These are phyloP conservation scores for Amblyraja radiata DNA, from an alignment of 2,797 vertebrate species.

Conservation along the genomic window DNA sequence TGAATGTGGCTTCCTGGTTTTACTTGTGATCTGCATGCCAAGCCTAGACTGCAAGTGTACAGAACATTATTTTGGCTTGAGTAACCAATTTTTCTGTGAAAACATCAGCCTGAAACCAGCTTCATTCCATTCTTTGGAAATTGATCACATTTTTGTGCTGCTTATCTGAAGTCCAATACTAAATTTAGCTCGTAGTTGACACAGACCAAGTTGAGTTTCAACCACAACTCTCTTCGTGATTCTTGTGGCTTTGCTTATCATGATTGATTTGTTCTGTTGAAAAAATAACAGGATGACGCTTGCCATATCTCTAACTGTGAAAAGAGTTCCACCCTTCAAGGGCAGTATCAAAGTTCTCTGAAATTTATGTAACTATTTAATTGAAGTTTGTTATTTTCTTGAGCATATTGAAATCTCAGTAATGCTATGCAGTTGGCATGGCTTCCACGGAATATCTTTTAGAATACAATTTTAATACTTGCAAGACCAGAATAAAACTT, in stretches of 20 bases:
- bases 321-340: not conserved
- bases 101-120: not conserved
- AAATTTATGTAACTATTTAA: conserved; percentile 3
- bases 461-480: not conserved
- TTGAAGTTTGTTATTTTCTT: not conserved
- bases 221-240: not conserved
- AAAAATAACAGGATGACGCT: not conserved
- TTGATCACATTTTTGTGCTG: not conserved
- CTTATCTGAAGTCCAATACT: not conserved
- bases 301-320: not conserved
- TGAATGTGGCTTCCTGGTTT: not conserved
- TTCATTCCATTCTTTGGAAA: no score
- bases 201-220: not conserved
- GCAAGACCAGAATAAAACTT: not conserved
- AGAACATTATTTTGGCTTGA: not conserved
- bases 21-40: not conserved
- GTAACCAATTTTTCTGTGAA: not conserved
- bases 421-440: not conserved
- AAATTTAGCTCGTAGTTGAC: not conserved
- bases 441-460: not conserved
- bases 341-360: not conserved
- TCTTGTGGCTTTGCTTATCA: not conserved
- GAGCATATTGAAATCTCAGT: not conserved
- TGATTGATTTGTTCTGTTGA: not conserved
- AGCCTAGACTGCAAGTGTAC: not conserved